A percentile compares a stretch with the other conserved stretches of the same genome.
These are phyloP conservation scores for Hyles vespertilio DNA, from an alignment of 1,140 invertebrate species.

Conservation along the genomic window DNA sequence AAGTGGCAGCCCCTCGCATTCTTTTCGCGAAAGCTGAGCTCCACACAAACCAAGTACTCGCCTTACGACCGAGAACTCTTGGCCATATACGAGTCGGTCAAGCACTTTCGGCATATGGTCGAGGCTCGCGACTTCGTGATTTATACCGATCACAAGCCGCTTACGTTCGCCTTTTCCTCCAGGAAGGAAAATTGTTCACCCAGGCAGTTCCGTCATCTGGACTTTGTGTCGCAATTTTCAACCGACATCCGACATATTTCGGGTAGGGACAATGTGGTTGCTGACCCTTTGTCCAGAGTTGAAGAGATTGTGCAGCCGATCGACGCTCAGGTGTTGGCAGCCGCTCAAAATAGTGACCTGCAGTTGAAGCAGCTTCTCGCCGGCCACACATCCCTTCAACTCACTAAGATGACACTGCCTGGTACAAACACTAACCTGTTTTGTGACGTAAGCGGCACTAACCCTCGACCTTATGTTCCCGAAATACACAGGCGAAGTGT, in stretches of 20 bases:
- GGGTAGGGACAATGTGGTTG: no score
- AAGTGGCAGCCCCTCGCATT: conserved; percentile 26
- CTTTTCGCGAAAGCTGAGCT: conserved; percentile 17
- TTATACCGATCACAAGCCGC: conserved; percentile 7
- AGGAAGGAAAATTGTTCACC: no score
- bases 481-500: background rate
- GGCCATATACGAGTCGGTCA: conserved; percentile 22
- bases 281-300: no score
- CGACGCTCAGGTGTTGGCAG: background rate
- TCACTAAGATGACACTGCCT: background rate
- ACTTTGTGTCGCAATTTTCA: no score
- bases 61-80: conserved; percentile 23
- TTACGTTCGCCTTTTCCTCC: no score
- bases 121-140: conserved; percentile 32
- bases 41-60: conserved; percentile 17
- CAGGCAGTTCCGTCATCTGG: no score
- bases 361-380: background rate
- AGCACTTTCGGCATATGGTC: conserved; percentile 22
- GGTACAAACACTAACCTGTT: background rate
- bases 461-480: no score
- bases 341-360: background rate
- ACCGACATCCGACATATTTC: no score
- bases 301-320: background rate
- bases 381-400: background rate
- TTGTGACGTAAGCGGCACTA: background rate